Evolutionary conservation across 2,888 invertebrate species (phyloP), one percentile per base, ranked within the genome.

Genomic region (Alloplasta piceator): DNA sequence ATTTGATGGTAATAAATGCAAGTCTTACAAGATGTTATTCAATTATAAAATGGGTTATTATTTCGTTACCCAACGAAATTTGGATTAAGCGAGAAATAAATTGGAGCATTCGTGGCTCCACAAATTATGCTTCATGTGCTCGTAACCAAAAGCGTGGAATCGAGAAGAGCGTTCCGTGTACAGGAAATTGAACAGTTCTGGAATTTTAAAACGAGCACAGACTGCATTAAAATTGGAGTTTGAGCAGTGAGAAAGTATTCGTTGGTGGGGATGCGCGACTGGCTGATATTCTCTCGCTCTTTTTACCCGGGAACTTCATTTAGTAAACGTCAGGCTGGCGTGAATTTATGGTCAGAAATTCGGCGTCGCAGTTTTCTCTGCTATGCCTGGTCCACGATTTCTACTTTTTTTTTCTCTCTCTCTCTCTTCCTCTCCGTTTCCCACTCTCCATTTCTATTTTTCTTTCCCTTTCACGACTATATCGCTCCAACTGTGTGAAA

Each of bases 321-420:
- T 82, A 63, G 78, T 78, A 82, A 82, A 78, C 67, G 78, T 82
- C 82, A 78, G 70, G 50, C 61, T 68, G 78, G 82, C 78, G 78
- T 75, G 64, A 75, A 82, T 82, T 82, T 82, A 82, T 82, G 71
- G 82, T 72, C 75, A 75, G 71, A 82, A 82, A 82, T 82, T 82
- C 75, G 66, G 82, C 74, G 78, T 81, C 68, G 73, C 71, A 81
- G 66, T 78, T 78, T 82, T 78, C 82, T 61, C 74, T 68, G 63
- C 82, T 61, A 70, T 68, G 63, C 71, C 64, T 64, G 75, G 67
- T 71, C 56, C 74, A 74, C 70, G 74, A 74, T 78, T 81, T 78
- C 78, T 78, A n/a, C 48, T 48, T 7, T 48, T 73, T 78, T 67
- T 73, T 66, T 43, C 61, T 73, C 71, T 43, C 61, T 46, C 73